Evolutionary conservation across 2,888 invertebrate species (phyloP), one percentile per base, ranked within the genome.

Genomic region (Pachymerium ferrugineum): DNA sequence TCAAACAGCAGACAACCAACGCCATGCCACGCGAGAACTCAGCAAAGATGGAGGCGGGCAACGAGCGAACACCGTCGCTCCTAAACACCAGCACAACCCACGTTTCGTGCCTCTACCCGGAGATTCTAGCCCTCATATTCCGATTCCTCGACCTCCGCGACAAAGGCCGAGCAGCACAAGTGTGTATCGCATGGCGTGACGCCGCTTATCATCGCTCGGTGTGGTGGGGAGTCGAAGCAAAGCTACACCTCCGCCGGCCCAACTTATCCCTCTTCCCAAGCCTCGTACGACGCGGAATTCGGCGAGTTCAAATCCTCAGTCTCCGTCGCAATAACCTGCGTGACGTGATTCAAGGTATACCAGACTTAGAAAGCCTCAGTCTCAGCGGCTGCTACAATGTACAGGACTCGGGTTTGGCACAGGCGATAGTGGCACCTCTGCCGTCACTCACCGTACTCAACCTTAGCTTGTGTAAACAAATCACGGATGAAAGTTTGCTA

Each of bases 311-410:
- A 85, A 91, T 97, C 76, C 85, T 97, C 73, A 94, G 94, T 19
- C 84, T 96, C 76, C 86, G 92, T 76, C 85, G 92, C 77, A 91
- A 91, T n/a, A n/a, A n/a, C 67, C 85, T 96, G 70, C 86, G 92
- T 77, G 95, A 95, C 82, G 90, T 95, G 74, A 89, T 95, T 72
- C 88, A 89, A 75, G 90, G 93, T 33, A 87, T 97, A 73, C 92
- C 93, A 19, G 92, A 93, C 79, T 83, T 96, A 77, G 92, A 93
- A 80, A 90, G 93, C 70, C 86, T 97, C 73, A 95, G 94, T 80
- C 86, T 97, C 72, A 93, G 93, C 80, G 96, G 96, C 42, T 96
- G 96, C 82, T 97, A 92, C 85, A 95, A 93, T 84, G 90, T 97
- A 54, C 93, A 92, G 42, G 96, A 97, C 82, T 85, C 88, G 68